Base-by-base conservation (phyloP, 1,140 invertebrate species). In the Pogonus chalceus region DNA sequence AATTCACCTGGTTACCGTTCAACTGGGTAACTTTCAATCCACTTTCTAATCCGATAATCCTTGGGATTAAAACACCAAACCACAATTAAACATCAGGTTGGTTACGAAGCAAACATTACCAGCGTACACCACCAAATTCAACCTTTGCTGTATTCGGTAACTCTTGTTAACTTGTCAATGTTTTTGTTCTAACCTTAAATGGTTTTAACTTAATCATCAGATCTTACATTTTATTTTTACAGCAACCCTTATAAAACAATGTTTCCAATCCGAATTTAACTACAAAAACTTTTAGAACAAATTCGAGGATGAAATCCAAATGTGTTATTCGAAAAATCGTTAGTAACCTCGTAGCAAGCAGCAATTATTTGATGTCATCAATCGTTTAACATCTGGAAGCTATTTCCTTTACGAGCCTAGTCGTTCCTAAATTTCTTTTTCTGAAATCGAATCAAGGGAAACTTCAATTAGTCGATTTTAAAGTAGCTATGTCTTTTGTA, bases 361-460 rank as follows among this genome's bases (percentile, higher is more conserved):
- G 37, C 37, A 43, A 43, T 43, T 43, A 43, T 16, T 7, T 43
- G 37, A 43, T 43, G 7, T 43, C 37, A 43, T 43, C 37, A 43
- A 43, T 43, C 37, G 37, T 43, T 43, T 43, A 43, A 43, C 37
- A 43, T 43, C 37, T 43, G 37, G 37, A 43, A 43, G 37, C 37
- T 16, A 43, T 43, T 43, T 43, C 37, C 37, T 43, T 43, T 43
- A 43, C 37, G 37, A 43, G 26, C 26, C 14, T 4, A 7, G 4
- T 31, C 26, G 7, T 7, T 4, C 7, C 26, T 14, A 31, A 14
- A 7, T 14, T 4, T 31, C 7, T 31, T 31, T 4, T 31, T 7
- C 26, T 31, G 37, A 43, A 7, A 16, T 12, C 37, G 37, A 16
- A 43, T 43, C 7, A 43, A 43, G 7, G 37, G 37, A 43, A 43